Conservation (phyloP, 2,797 vertebrate species). For the Protonibea diacanthus region DNA sequence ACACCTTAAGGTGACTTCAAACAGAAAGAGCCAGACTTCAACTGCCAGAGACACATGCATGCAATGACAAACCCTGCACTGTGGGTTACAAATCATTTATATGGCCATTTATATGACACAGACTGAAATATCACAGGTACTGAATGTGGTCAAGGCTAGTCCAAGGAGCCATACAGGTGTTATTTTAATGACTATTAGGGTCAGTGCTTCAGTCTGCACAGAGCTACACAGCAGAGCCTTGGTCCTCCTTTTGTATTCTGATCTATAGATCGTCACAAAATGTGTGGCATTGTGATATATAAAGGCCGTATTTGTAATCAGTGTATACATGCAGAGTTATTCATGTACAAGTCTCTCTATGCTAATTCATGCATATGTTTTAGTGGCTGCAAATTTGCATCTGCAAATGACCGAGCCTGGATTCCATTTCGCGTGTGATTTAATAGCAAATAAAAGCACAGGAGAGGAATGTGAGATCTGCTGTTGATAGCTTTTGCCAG, state of each 20-base stretch:
- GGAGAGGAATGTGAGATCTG: constrained; percentile 39
- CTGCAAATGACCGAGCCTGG: constrained; percentile 30
- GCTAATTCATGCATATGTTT: constrained; percentile 40
- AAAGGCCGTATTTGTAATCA: constrained; percentile 5
- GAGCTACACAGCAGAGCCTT: constrained; percentile 16
- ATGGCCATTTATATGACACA: constrained; percentile 23
- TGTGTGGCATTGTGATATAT: constrained; percentile 16
- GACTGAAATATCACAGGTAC: constrained; percentile 16
- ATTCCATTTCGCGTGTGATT: constrained; percentile 54
- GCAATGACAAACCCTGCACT: background rate
- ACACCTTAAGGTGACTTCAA: background rate
- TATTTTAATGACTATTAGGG: constrained; percentile 38
- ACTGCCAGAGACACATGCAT: background rate
- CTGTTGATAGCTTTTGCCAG: constrained; percentile 48
- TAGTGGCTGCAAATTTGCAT: constrained; percentile 50
- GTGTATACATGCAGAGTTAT: background rate
- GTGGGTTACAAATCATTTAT: constrained; percentile 39
- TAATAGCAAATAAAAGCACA: constrained; percentile 66
- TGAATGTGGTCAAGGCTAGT: constrained; percentile 52
- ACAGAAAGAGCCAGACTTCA: background rate
- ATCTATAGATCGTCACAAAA: constrained; percentile 15
- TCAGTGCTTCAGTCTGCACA: constrained; percentile 20
- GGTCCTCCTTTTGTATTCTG: background rate
- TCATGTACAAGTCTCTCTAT: constrained; percentile 2
- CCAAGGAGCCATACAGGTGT: constrained; percentile 35